Conservation (phyloP, 2,888 invertebrate genomes). For the Charanyca ferruginea region DNA sequence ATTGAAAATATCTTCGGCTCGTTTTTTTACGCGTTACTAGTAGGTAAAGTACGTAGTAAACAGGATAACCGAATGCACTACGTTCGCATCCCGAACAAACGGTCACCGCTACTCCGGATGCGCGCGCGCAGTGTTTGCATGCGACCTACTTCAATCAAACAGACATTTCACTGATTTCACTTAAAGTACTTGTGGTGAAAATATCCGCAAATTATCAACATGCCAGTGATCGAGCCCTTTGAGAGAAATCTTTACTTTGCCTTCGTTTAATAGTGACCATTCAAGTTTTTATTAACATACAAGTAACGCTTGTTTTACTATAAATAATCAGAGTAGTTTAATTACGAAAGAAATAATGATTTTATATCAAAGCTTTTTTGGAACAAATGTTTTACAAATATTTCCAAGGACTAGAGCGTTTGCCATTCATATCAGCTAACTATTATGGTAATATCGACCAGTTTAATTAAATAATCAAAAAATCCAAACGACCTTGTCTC, state of each 20-base stretch:
- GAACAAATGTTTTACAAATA: not conserved
- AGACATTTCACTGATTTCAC: constrained; percentile 67
- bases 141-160: constrained; percentile 57
- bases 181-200: constrained; percentile 48
- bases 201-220: constrained; percentile 49
- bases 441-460: constrained; percentile 62
- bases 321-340: constrained; percentile 10
- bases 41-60: constrained; percentile 13
- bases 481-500: constrained; percentile 76
- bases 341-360: constrained; percentile 5
- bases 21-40: not conserved
- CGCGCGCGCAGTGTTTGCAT: constrained; percentile 59
- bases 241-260: constrained; percentile 56
- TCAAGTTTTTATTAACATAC: constrained; percentile 60
- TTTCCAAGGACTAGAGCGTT: constrained; percentile 2
- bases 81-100: constrained; percentile 38
- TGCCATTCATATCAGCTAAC: constrained; percentile 44
- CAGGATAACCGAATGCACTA: constrained; percentile 18
- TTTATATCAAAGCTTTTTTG: not conserved
- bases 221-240: constrained; percentile 46
- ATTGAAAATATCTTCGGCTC: not conserved
- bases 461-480: constrained; percentile 63
- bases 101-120: constrained; percentile 61
- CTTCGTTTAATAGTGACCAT: constrained; percentile 38
- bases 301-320: constrained; percentile 45